Base-by-base conservation (phyloP, 2,113 vertebrate genomes). In the Chloebia gouldiae region DNA sequence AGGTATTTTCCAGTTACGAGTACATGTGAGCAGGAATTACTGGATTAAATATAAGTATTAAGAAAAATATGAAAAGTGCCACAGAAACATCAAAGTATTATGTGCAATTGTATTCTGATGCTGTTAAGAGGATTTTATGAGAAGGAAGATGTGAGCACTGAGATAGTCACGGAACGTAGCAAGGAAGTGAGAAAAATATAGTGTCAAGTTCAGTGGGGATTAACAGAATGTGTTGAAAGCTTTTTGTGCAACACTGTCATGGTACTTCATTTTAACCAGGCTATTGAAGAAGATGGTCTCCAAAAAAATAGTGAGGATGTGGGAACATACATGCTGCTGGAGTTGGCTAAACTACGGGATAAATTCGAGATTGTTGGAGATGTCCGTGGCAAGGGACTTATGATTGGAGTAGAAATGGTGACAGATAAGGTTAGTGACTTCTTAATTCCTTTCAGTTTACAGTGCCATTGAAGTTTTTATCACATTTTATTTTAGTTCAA, bases 331-430 rank as follows among this genome's bases (percentile, higher is more conserved):
- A 83, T 99, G 88, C 84, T 99, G 45, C 97, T 95, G 30, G 97
- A 98, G 94, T 54, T 99, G 75, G 98, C 98, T 47, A 98, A 99
- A 81, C 97, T 99, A 44, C 97, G 99, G 66, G 98, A 99, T 79
- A 98, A 98, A 76, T 99, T 99, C 3, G 98, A 99, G 90, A 98
- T 99, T 10, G 68, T 99, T 15, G 99, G 99, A 40, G 99, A 99
- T 27, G 98, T 99, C 56, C 98, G 99, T 57, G 99, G 99, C 63
- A 99, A 99, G 95, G 99, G 99, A 65, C 98, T 99, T 66, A 98
- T 98, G 98, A 98, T 99, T 10, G 99, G 99, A 9, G 92, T 99
- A 85, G 99, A 99, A 96, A 99, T 99, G 99, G 99, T 99, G 65
- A 98, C 96, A 93, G 98, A 99, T 92, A 99, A 99, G 99, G 99